Conservation (phyloP, 2,888 invertebrate genomes). For the Apamea crenata region DNA sequence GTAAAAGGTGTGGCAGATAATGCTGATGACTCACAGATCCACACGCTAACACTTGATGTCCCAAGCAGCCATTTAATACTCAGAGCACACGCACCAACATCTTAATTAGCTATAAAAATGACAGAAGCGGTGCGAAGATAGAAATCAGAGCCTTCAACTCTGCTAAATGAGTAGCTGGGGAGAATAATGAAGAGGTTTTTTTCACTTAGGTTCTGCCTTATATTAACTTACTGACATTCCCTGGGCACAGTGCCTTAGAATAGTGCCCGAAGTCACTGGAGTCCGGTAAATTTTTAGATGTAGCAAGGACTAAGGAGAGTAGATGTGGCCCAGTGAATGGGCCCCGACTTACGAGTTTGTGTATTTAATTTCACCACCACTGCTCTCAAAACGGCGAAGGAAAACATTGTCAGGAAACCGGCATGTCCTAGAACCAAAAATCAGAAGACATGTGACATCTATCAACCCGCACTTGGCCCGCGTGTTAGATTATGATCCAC, state of each 20-base stretch:
- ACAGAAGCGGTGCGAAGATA: constrained; percentile 28
- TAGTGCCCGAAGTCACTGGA: no score
- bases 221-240: neutral
- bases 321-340: no score
- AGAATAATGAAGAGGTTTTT: constrained; percentile 25
- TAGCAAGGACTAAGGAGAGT: neutral
- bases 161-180: constrained; percentile 9
- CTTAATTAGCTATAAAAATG: constrained; percentile 56
- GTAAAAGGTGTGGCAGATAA: neutral
- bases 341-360: no score
- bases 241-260: neutral
- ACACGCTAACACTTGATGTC: neutral
- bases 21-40: constrained; percentile 8
- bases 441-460: no score
- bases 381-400: no score
- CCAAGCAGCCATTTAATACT: constrained; percentile 26
- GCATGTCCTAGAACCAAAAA: no score
- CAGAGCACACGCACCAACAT: constrained; percentile 30
- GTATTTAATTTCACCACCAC: no score
- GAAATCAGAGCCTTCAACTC: constrained; percentile 34
- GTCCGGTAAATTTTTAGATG: neutral
- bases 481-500: neutral
- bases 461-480: neutral
- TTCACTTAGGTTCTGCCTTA: neutral
- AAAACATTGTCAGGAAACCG: no score